phyloP scores from a whole-genome alignment of 1,140 invertebrate species.

The Lordiphosa mommai region DNA sequence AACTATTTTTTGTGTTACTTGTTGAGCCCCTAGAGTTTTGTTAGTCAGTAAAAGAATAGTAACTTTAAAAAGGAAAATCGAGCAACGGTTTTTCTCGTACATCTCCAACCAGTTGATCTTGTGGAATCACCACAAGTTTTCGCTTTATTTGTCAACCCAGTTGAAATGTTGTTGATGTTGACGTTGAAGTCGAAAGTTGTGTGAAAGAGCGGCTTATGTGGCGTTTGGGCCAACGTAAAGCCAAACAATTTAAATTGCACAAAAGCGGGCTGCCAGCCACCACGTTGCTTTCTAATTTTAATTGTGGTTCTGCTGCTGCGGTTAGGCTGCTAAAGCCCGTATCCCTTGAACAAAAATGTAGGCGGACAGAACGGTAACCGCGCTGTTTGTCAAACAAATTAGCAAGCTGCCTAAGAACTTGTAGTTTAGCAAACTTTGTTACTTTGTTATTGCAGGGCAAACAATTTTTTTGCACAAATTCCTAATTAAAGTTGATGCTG shows the following conservation, averaged over 20 bases:
- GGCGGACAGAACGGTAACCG: constrained; percentile 32
- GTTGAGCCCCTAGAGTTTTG: too few species aligned
- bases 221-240: constrained; percentile 51
- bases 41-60: too few species aligned
- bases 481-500: constrained; percentile 51
- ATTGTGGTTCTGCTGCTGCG: constrained; percentile 48
- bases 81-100: too few species aligned
- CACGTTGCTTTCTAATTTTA: constrained; percentile 54
- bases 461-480: constrained; percentile 57
- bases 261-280: constrained; percentile 31
- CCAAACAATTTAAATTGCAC: constrained; percentile 54
- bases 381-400: constrained; percentile 67
- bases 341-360: constrained; percentile 7
- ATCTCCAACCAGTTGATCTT: too few species aligned
- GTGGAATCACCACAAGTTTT: too few species aligned
- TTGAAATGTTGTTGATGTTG: background rate
- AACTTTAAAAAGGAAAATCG: too few species aligned
- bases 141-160: too few species aligned
- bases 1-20: too few species aligned
- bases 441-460: constrained; percentile 54
- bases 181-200: constrained; percentile 5
- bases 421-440: constrained; percentile 53
- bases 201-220: constrained; percentile 35
- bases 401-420: constrained; percentile 62
- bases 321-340: constrained; percentile 36